Percentiles rank a stretch among this genome's conserved stretches.
These are phyloP conservation scores for Sepioteuthis lessoniana DNA, from an alignment of 2,888 invertebrate genomes.

Conservation along the genomic window DNA sequence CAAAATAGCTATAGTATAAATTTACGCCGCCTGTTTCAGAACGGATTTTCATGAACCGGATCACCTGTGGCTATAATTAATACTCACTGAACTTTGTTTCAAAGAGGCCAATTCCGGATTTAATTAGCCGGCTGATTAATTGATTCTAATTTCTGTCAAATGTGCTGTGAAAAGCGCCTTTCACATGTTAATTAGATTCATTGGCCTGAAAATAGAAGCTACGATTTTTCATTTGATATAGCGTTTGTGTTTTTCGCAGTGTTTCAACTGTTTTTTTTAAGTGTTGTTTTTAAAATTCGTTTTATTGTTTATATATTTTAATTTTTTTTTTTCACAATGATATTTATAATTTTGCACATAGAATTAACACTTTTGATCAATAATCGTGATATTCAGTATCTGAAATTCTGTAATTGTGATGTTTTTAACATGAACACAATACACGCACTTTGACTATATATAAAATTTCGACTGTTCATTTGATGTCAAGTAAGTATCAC, in stretches of 20 bases:
- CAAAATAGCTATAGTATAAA: neutral
- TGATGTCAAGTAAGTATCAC: too few relatives aligned
- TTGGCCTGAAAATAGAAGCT: neutral
- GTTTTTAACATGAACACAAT: too few relatives aligned
- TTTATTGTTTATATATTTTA: neutral
- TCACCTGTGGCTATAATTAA: neutral
- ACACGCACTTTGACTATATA: too few relatives aligned
- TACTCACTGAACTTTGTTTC: neutral
- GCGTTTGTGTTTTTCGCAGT: neutral
- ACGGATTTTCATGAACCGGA: neutral
- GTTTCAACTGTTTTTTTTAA: neutral
- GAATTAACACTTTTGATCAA: too few relatives aligned
- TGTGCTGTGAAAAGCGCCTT: neutral
- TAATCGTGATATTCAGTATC: too few relatives aligned
- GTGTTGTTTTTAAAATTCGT: neutral
- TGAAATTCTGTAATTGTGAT: too few relatives aligned
- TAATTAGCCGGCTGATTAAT: neutral
- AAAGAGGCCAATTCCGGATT: neutral
- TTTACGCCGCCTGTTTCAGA: neutral
- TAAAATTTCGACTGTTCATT: too few relatives aligned
- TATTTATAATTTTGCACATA: too few relatives aligned
- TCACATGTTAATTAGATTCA: neutral
- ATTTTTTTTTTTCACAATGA: neutral
- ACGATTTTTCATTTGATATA: neutral
- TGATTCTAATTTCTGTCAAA: neutral